phyloP scores from a whole-genome alignment of 2,888 invertebrate genomes.

The Sepiola atlantica region DNA sequence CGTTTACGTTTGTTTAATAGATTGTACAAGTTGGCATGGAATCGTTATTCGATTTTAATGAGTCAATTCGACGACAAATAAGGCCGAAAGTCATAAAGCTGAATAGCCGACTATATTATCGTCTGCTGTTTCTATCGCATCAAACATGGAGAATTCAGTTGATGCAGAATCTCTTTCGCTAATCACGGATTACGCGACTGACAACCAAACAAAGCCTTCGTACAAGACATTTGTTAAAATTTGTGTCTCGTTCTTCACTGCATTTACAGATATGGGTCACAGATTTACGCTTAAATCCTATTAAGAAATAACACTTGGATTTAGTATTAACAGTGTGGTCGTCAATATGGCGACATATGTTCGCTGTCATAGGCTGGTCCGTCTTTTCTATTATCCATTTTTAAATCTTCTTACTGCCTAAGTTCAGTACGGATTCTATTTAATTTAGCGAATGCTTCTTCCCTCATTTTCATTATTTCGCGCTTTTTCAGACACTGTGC shows the following conservation, averaged over 20 bases:
- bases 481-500: not conserved
- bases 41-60: not conserved
- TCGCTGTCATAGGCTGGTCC: not conserved
- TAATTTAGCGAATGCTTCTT: not conserved
- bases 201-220: not conserved
- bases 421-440: not conserved
- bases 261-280: not conserved
- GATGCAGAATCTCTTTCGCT: not conserved
- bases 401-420: not conserved
- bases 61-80: not conserved
- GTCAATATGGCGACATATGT: not conserved
- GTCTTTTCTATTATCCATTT: not conserved
- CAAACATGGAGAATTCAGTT: not conserved
- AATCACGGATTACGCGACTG: not conserved
- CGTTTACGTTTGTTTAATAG: too few species aligned
- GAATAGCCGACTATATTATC: too few species aligned
- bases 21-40: not conserved
- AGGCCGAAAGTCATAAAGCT: too few species aligned
- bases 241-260: not conserved
- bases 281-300: not conserved
- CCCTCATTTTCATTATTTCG: not conserved
- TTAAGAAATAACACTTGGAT: not conserved
- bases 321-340: not conserved
- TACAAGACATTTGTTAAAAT: not conserved
- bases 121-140: not conserved